Evolutionary conservation across 2,888 invertebrate genomes (phyloP), one percentile per base, ranked within the genome.

Genomic region (Notodonta ziczac): DNA sequence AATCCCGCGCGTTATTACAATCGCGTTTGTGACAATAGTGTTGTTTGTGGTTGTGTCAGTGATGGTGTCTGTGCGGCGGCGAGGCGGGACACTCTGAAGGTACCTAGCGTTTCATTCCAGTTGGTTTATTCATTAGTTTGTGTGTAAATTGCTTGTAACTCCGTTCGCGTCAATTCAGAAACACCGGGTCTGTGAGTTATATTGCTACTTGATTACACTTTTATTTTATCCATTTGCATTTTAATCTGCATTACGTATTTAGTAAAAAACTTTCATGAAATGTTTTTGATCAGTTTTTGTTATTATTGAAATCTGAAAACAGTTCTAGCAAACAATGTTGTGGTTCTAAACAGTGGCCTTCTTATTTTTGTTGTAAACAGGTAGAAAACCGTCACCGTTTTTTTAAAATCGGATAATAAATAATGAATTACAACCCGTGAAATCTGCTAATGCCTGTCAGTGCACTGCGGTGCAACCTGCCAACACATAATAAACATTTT

Each of bases 1-100:
- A n/a, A 56, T 24, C 6, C 12, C 56, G 56, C 56, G 56, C 70
- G 65, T 5, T 46, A 13, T 44, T 44, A 51, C 55, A 50, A 12
- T 48, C 14, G 55, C 40, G 48, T 56, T 51, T 53, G 14, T 40
- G 14, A 50, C 12, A 48, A n/a, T 40, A 14, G 46, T 46, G 46
- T 59, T 35, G 58, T 54, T 35, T 48, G 14, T 16, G 48, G 4
- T 12, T 13, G 32, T 56, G 32, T 24, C 16, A 44, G 56, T 56
- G 56, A 55, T 44, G 35, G 56, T 56, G 56, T 13, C 24, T 44
- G 56, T 56, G 56, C 12, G 39, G 10, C 44, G 44, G 56, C 59
- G 42, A 14, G 42, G 56, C 53, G 35, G 10, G 55, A 5, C 55
- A 2, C 55, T 12, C 16, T 53, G 53, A n/a, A 32, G 13, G 55